phyloP scores from a whole-genome alignment of 1,140 invertebrate genomes.

The Neodiprion fabricii region DNA sequence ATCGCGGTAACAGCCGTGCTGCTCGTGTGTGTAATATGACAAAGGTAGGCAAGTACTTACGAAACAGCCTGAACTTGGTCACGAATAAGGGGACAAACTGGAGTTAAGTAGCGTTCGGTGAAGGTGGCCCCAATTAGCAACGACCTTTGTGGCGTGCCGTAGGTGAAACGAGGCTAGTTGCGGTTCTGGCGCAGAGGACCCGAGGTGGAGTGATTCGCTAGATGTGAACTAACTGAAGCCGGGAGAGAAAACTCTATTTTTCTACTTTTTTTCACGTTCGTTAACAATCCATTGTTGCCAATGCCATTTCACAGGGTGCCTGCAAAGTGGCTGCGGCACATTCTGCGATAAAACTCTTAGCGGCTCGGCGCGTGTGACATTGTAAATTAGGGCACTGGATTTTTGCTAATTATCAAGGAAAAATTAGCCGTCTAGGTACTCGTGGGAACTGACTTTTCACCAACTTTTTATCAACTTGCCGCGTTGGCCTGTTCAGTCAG shows the following conservation, averaged over 20 bases:
- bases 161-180: background rate
- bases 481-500: no score
- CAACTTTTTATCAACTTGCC: no score
- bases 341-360: background rate
- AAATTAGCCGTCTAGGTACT: no score
- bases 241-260: background rate
- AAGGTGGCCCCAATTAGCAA: slow-evolving; percentile 6
- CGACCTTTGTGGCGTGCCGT: slow-evolving; percentile 4
- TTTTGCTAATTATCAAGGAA: background rate
- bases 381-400: background rate
- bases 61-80: background rate
- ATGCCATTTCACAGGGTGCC: background rate
- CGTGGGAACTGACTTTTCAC: no score
- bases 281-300: slow-evolving; percentile 1
- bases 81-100: slow-evolving; percentile 3
- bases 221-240: background rate
- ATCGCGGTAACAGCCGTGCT: background rate
- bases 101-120: slow-evolving; percentile 6
- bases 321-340: background rate
- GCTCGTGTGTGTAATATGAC: background rate
- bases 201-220: background rate
- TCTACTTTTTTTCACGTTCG: background rate
- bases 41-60: background rate
- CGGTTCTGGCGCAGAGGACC: background rate
- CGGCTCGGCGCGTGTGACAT: no score